A percentile compares a stretch with the other conserved stretches of the same genome.
Conservation (phyloP, 1,140 invertebrate genomes). For the Calephelis virginiensis region DNA sequence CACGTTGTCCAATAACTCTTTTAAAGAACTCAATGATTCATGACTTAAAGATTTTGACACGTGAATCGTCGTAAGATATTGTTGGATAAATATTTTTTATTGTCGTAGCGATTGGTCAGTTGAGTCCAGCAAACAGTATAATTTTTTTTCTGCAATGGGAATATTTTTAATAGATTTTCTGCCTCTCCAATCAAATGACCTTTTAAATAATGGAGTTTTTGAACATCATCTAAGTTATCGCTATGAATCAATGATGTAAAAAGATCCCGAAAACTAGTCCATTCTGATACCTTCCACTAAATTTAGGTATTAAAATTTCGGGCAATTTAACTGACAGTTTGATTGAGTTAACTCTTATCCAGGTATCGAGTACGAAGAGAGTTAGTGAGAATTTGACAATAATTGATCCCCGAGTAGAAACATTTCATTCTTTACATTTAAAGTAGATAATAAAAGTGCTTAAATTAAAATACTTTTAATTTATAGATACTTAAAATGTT, state of each 20-base stretch:
- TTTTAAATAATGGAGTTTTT: conserved; percentile 32
- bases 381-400: too few species aligned
- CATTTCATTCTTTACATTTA: too few species aligned
- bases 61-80: conserved; percentile 24
- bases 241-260: conserved; percentile 24
- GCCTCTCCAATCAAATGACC: conserved; percentile 30
- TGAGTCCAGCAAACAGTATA: conserved; percentile 21
- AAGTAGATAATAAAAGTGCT: too few species aligned
- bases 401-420: too few species aligned
- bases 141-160: conserved; percentile 18
- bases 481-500: too few species aligned
- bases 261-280: conserved; percentile 25
- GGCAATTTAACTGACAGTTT: too few species aligned
- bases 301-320: conserved; percentile 6
- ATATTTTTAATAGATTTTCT: conserved; percentile 26
- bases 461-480: too few species aligned
- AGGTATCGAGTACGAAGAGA: too few species aligned
- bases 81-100: conserved; percentile 28
- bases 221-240: conserved; percentile 26
- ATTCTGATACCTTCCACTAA: conserved; percentile 23
- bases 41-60: conserved; percentile 16
- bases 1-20: conserved; percentile 16
- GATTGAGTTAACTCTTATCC: too few species aligned
- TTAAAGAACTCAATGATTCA: conserved; percentile 25
- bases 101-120: conserved; percentile 24